These are phyloP conservation scores for Pyrocephalus nanus DNA, from an alignment of 2,797 vertebrate genomes.

Conservation along the genomic window DNA sequence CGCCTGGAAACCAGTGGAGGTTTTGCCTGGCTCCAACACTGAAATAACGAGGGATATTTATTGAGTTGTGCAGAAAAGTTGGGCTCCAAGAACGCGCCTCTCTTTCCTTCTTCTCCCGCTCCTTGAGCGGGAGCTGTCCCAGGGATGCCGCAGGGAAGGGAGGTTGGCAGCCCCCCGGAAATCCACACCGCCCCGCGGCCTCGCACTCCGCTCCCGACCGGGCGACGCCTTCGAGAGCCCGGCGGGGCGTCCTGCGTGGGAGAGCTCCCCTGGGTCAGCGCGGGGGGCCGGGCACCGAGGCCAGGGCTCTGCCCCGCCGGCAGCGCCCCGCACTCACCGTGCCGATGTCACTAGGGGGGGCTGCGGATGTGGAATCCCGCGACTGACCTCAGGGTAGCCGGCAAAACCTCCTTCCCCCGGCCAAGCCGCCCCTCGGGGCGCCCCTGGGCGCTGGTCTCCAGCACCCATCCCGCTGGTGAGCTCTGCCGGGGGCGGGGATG, in stretches of 20 bases:
- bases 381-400: neutral
- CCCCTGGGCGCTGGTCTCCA: neutral
- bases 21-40: neutral
- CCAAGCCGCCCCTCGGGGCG: neutral
- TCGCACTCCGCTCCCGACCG: neutral
- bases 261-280: no score
- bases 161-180: neutral
- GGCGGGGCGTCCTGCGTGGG: neutral
- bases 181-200: fast-evolving
- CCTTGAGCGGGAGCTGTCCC: neutral
- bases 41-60: neutral
- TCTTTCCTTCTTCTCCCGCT: neutral
- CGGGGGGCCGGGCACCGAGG: no score
- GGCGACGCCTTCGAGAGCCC: neutral
- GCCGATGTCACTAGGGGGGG: slow-evolving; percentile 66
- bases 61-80: neutral
- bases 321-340: neutral
- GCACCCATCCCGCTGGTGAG: neutral
- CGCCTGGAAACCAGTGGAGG: neutral
- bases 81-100: neutral
- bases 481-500: no score
- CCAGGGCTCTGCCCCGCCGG: neutral
- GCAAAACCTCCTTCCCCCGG: neutral
- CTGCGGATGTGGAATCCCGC: slow-evolving; percentile 62
- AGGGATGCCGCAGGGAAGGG: neutral